Conservation (phyloP, 1,140 invertebrate species). For the Homalodisca vitripennis region DNA sequence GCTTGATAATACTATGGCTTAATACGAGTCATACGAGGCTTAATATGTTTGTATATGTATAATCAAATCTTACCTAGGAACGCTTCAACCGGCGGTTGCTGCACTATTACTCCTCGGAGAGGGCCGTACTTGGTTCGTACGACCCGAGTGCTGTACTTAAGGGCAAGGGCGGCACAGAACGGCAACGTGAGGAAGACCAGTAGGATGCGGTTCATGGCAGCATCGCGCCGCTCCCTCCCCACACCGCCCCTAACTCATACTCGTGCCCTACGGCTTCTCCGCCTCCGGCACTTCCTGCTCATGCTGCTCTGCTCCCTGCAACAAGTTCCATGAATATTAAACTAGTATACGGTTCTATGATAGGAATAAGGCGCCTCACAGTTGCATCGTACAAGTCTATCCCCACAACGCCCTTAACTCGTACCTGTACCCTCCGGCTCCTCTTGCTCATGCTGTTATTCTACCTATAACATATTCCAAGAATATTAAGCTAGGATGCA, state of each 20-base stretch:
- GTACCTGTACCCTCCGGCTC: not conserved
- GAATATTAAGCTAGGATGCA: too few species aligned
- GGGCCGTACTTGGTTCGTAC: conserved; percentile 86
- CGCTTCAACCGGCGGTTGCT: conserved; percentile 80
- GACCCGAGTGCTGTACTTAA: conserved; percentile 75
- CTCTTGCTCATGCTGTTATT: too few species aligned
- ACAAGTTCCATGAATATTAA: too few species aligned
- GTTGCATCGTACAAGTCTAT: not conserved
- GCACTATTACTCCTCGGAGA: conserved; percentile 77
- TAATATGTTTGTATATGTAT: too few species aligned
- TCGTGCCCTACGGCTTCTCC: not conserved
- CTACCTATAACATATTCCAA: too few species aligned
- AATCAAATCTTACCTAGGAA: conserved; percentile 71
- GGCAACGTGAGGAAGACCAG: conserved; percentile 51
- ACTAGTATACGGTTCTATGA: too few species aligned
- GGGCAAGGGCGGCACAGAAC: conserved; percentile 49
- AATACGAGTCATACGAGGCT: too few species aligned
- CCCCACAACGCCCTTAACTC: conserved; percentile 18
- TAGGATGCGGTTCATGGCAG: conserved; percentile 28
- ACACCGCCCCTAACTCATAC: conserved; percentile 27
- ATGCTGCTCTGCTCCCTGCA: too few species aligned
- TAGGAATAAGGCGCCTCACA: conserved; percentile 29
- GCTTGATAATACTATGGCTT: too few species aligned
- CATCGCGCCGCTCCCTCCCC: conserved; percentile 2
- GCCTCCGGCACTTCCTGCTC: not conserved